Conservation (phyloP, 53 echinoderm and acorn worm genomes). For the Glandiceps talaboti region DNA sequence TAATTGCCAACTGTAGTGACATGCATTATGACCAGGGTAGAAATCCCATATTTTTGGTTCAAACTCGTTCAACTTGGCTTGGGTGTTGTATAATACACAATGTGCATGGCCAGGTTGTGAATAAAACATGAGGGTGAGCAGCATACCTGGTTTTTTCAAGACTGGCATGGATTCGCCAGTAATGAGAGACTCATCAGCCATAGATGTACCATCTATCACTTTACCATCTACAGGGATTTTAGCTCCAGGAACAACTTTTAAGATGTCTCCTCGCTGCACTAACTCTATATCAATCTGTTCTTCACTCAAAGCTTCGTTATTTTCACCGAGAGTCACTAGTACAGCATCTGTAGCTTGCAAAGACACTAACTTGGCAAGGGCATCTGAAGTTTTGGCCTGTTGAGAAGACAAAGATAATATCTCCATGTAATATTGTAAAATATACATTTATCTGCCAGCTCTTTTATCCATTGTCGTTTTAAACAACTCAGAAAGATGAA, state of each 20-base stretch:
- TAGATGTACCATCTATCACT: conserved; percentile 74
- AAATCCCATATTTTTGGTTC: too few species aligned
- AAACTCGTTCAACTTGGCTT: too few species aligned
- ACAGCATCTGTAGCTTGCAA: conserved; percentile 81
- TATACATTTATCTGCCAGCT: too few species aligned
- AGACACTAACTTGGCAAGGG: conserved; percentile 91
- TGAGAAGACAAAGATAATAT: too few species aligned
- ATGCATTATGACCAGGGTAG: too few species aligned
- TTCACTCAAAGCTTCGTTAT: conserved; percentile 42
- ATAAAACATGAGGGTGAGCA: too few species aligned
- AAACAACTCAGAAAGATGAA: background rate
- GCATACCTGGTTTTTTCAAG: conserved; percentile 88
- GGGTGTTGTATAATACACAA: too few species aligned
- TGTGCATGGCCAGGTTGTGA: too few species aligned
- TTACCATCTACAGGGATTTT: conserved; percentile 98
- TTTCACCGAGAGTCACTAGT: conserved; percentile 53
- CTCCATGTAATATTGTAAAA: too few species aligned
- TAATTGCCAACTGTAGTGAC: too few species aligned
- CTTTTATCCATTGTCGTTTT: too few species aligned
- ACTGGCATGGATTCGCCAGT: conserved; percentile 98
- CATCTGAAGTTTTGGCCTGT: conserved; percentile 90
- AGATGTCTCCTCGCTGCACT: conserved; percentile 59
- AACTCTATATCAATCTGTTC: conserved; percentile 61
- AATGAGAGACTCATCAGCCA: conserved; percentile 76
- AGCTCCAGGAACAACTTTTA: conserved; percentile 72